These are phyloP conservation scores for Tetragnatha montana DNA, from an alignment of 2,888 invertebrate genomes.

Conservation along the genomic window DNA sequence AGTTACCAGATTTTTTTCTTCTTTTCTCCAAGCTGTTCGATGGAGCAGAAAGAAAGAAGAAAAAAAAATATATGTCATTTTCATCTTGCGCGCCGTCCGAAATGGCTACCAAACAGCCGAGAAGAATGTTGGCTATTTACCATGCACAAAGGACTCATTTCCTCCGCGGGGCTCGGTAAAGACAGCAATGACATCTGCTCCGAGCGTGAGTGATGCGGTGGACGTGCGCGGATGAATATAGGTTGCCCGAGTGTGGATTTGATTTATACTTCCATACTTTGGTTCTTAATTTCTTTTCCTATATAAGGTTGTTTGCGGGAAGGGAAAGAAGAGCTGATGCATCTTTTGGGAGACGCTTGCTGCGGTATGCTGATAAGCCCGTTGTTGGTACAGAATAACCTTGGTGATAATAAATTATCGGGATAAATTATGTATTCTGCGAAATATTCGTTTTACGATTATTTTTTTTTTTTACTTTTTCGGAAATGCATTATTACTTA, in stretches of 20 bases:
- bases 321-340: not conserved
- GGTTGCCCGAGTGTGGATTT: not conserved
- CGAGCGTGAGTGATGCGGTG: conserved; percentile 36
- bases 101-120: conserved; percentile 24
- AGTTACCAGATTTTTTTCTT: conserved; percentile 36
- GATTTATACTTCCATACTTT: not conserved
- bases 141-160: conserved; percentile 63
- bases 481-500: too few relatives aligned
- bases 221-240: conserved; percentile 14
- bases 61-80: conserved; percentile 41
- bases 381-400: too few relatives aligned
- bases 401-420: too few relatives aligned
- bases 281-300: not conserved
- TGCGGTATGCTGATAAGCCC: too few relatives aligned
- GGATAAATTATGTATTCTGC: too few relatives aligned
- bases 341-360: not conserved
- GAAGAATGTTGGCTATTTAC: conserved; percentile 52
- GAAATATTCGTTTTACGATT: too few relatives aligned
- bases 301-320: not conserved
- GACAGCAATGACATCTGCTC: conserved; percentile 35
- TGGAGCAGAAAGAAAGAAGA: too few relatives aligned
- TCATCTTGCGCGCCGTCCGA: conserved; percentile 34
- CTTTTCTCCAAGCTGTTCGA: not conserved
- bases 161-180: conserved; percentile 7
- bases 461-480: too few relatives aligned